Conservation (phyloP, 2,797 vertebrate genomes). For the Brachyalestes nurse region DNA sequence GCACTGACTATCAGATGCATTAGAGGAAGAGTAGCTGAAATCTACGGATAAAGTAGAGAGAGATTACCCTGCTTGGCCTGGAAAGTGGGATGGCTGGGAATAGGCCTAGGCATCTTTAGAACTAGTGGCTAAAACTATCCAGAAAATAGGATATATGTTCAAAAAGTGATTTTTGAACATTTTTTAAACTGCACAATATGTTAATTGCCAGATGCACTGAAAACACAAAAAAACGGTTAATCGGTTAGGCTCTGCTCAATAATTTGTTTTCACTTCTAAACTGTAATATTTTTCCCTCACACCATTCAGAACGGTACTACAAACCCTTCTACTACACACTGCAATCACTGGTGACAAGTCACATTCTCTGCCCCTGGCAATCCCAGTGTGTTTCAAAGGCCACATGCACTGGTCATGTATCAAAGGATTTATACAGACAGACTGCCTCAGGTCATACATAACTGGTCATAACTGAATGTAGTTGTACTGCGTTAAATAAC, state of each 20-base stretch:
- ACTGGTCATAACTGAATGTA: conserved; percentile 15
- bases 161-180: neutral
- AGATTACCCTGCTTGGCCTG: conserved; percentile 59
- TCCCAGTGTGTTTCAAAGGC: neutral
- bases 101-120: conserved; percentile 1
- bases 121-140: neutral
- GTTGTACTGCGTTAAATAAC: conserved; percentile 42
- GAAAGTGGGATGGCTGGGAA: neutral
- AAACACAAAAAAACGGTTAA: no score
- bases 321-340: neutral
- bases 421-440: conserved; percentile 13
- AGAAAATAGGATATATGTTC: neutral
- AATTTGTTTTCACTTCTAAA: no score
- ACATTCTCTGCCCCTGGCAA: neutral
- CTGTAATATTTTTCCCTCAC: no score
- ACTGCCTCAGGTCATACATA: conserved; percentile 9
- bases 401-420: neutral
- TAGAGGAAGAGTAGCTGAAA: conserved; percentile 63
- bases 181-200: neutral
- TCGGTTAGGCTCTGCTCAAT: no score
- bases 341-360: neutral
- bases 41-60: conserved; percentile 67
- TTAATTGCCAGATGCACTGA: neutral
- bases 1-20: conserved; percentile 41
- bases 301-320: neutral